These are phyloP conservation scores for Cirrhinus molitorella DNA, from an alignment of 2,797 vertebrate species.

Conservation along the genomic window DNA sequence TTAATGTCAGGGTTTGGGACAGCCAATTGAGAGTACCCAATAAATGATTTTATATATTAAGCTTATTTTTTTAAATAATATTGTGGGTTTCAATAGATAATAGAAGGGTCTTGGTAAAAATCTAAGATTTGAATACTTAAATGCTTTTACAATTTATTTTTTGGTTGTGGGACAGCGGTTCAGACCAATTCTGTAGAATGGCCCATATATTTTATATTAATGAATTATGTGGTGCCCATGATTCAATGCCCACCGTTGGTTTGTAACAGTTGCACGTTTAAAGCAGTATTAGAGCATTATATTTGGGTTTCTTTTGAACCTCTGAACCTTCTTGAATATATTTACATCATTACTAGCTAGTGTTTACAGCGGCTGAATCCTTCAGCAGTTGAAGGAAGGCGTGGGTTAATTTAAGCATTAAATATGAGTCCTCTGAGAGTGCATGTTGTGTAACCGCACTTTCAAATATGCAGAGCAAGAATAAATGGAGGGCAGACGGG, in stretches of 20 bases:
- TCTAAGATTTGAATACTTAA: too few relatives aligned
- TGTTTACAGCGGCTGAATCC: slow-evolving; percentile 42
- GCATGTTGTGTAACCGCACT: slow-evolving; percentile 17
- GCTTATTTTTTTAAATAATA: too few relatives aligned
- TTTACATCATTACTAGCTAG: slow-evolving; percentile 24
- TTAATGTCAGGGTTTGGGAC: too few relatives aligned
- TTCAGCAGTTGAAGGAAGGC: slow-evolving; percentile 29
- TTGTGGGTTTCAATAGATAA: too few relatives aligned
- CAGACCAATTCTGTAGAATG: too few relatives aligned
- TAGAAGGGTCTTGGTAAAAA: too few relatives aligned
- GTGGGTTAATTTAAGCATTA: slow-evolving; percentile 33
- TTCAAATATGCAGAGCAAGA: slow-evolving; percentile 41
- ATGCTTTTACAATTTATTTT: too few relatives aligned
- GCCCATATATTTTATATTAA: too few relatives aligned
- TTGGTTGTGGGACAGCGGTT: too few relatives aligned
- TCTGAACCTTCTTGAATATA: slow-evolving; percentile 44
- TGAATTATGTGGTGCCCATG: neutral
- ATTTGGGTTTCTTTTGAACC: slow-evolving; percentile 18
- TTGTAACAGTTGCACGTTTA: neutral
- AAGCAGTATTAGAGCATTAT: slow-evolving; percentile 21
- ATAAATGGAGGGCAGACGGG: slow-evolving; percentile 35
- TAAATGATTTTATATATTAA: too few relatives aligned
- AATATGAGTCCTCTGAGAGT: slow-evolving; percentile 33
- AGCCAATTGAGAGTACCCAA: too few relatives aligned
- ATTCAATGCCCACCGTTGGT: slow-evolving; percentile 19